A percentile compares a stretch with the other conserved stretches of the same genome.
Conservation (phyloP, 2,888 invertebrate species). For the Labia minor region DNA sequence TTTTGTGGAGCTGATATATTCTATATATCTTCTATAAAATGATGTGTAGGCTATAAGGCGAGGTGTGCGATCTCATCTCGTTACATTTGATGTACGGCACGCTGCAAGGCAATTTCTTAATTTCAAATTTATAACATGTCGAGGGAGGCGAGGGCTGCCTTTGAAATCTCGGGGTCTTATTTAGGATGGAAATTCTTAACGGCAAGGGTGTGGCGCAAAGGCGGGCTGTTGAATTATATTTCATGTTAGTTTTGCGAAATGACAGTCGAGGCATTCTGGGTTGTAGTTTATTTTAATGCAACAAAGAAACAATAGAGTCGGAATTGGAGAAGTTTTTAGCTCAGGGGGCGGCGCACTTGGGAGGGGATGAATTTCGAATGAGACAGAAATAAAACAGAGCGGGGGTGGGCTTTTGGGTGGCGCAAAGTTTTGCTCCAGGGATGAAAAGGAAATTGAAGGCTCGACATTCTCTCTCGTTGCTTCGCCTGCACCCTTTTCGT, state of each 20-base stretch:
- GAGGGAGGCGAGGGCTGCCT: conserved; percentile 13
- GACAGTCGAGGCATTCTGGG: conserved; percentile 5
- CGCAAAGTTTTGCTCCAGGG: conserved; percentile 13
- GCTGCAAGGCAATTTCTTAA: conserved; percentile 13
- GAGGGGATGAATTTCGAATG: conserved; percentile 8
- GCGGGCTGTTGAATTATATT: conserved; percentile 13
- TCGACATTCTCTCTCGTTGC: conserved; percentile 13
- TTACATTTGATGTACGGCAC: neutral
- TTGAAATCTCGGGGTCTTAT: conserved; percentile 8
- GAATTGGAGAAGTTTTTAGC: conserved; percentile 13
- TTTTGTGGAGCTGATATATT: conserved; percentile 5
- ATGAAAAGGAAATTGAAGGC: conserved; percentile 13
- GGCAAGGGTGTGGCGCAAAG: conserved; percentile 13
- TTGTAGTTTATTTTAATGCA: conserved; percentile 13
- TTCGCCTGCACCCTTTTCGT: neutral
- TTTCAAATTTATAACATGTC: conserved; percentile 13
- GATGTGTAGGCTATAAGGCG: neutral
- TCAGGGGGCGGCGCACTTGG: neutral
- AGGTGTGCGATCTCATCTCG: conserved; percentile 8
- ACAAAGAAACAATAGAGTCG: conserved; percentile 13
- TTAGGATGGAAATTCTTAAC: conserved; percentile 13
- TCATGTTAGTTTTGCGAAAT: conserved; percentile 13
- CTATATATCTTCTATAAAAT: neutral
- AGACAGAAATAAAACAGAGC: conserved; percentile 6
- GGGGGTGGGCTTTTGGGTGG: conserved; percentile 2